A percentile compares a stretch with the other conserved stretches of the same genome.
These are phyloP conservation scores for Caradrina kadenii DNA, from an alignment of 2,888 invertebrate genomes.

Conservation along the genomic window DNA sequence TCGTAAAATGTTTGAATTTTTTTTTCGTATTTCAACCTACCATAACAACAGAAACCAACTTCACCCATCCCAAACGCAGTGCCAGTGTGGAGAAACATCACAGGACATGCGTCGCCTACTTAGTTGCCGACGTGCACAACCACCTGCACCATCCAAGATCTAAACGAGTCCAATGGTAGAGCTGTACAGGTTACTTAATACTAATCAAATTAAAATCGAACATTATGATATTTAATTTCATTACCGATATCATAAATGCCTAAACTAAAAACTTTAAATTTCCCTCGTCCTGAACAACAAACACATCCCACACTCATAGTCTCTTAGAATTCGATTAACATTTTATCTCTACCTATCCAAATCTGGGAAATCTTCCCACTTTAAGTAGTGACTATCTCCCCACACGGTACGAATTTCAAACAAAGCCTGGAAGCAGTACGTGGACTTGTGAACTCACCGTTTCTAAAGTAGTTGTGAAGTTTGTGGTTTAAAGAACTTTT, in stretches of 20 bases:
- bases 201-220: too few relatives aligned
- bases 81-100: too few relatives aligned
- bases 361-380: conserved; percentile 36
- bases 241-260: neutral
- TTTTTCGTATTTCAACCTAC: too few relatives aligned
- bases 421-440: conserved; percentile 58
- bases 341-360: conserved; percentile 24
- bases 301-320: neutral
- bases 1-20: too few relatives aligned
- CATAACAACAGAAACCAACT: too few relatives aligned
- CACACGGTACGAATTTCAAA: conserved; percentile 59
- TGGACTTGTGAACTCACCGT: conserved; percentile 61
- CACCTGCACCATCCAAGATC: too few relatives aligned
- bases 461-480: conserved; percentile 70
- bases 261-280: neutral
- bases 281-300: neutral
- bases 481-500: conserved; percentile 81
- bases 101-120: too few relatives aligned
- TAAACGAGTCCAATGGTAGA: too few relatives aligned
- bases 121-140: too few relatives aligned
- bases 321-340: conserved; percentile 14
- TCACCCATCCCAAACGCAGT: too few relatives aligned
- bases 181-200: too few relatives aligned
- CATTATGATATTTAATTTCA: too few relatives aligned
- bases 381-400: conserved; percentile 39